Percentiles rank a stretch among this genome's conserved stretches.
phyloP scores from a whole-genome alignment of 1,140 invertebrate genomes.

The Parasteatoda tepidariorum region DNA sequence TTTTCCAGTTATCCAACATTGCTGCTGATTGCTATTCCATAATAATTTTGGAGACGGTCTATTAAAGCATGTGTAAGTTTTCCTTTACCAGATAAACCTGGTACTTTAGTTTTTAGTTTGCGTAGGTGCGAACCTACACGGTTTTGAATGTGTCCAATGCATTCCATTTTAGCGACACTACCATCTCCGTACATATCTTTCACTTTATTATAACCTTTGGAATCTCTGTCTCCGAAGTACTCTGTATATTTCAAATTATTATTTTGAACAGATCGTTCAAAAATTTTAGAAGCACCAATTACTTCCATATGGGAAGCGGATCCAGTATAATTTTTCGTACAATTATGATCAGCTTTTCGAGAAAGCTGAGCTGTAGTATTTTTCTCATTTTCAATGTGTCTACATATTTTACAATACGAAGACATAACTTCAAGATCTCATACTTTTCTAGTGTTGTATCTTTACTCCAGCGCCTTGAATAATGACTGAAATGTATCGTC shows the following conservation, averaged over 20 bases:
- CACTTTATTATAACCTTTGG: neutral
- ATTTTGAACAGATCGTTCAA: neutral
- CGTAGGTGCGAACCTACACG: neutral
- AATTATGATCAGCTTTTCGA: too few species aligned
- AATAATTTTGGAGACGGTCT: constrained; percentile 8
- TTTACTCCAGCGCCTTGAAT: too few species aligned
- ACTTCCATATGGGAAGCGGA: neutral
- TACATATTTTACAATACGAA: neutral
- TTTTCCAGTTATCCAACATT: neutral
- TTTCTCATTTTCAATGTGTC: neutral
- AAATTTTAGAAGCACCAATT: neutral
- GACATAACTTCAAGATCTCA: neutral
- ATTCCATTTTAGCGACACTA: neutral
- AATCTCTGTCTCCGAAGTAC: neutral
- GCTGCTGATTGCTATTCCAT: neutral
- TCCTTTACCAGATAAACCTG: neutral
- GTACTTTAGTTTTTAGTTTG: neutral
- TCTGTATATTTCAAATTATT: neutral
- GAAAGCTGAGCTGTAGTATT: neutral
- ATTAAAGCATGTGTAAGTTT: neutral
- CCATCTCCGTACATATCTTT: neutral
- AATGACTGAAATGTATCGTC: too few species aligned
- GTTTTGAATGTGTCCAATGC: neutral
- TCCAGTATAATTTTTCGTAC: neutral
- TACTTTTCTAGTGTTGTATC: neutral